These are phyloP conservation scores for Drosophila paulistorum DNA, from an alignment of 1,140 invertebrate genomes.

Conservation along the genomic window DNA sequence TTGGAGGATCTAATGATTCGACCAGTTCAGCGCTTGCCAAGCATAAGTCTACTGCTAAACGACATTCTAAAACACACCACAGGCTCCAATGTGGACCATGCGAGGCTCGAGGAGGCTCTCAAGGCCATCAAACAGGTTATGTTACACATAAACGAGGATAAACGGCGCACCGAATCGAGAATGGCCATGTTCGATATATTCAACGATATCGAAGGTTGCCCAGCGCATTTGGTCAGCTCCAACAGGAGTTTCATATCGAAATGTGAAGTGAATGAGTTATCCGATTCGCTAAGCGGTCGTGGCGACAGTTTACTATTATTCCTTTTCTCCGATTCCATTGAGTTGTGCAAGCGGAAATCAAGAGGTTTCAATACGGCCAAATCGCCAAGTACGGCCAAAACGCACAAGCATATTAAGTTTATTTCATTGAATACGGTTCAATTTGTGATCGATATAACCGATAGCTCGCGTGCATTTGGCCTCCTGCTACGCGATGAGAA, in stretches of 20 bases:
- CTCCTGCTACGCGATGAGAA: slow-evolving; percentile 92
- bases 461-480: slow-evolving; percentile 95
- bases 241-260: slow-evolving; percentile 94
- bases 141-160: slow-evolving; percentile 98
- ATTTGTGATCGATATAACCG: slow-evolving; percentile 92
- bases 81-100: slow-evolving; percentile 93
- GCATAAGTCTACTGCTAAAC: slow-evolving; percentile 95
- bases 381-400: slow-evolving; percentile 89
- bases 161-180: slow-evolving; percentile 96
- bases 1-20: slow-evolving; percentile 97
- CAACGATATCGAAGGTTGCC: slow-evolving; percentile 98
- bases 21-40: slow-evolving; percentile 97
- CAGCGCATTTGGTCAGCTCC: slow-evolving; percentile 94
- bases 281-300: slow-evolving; percentile 92
- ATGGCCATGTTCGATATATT: slow-evolving; percentile 98
- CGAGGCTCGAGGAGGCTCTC: slow-evolving; percentile 92
- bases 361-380: slow-evolving; percentile 89
- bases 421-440: slow-evolving; percentile 94
- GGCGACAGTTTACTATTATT: slow-evolving; percentile 95
- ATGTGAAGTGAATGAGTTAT: slow-evolving; percentile 95
- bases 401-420: slow-evolving; percentile 95
- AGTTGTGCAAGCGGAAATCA: slow-evolving; percentile 94
- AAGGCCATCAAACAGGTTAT: slow-evolving; percentile 95
- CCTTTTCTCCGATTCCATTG: slow-evolving; percentile 96
- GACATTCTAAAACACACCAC: slow-evolving; percentile 96